Evolutionary conservation across 2,113 vertebrate species (phyloP), one percentile per base, ranked within the genome.

Genomic region (Rhagologus leucostigma): DNA sequence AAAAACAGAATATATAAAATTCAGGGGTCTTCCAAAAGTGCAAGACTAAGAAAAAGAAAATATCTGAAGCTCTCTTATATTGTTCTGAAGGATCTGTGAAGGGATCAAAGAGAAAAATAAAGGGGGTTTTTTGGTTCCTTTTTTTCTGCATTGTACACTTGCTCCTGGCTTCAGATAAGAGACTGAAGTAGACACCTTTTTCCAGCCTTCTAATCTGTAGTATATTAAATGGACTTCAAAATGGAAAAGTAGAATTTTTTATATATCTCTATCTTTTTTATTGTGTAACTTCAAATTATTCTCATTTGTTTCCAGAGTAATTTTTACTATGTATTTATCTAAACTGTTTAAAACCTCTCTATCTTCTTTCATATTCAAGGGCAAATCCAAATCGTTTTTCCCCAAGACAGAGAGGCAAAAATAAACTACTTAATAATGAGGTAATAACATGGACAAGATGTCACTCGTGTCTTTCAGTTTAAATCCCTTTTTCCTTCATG

Each of bases 41-140:
- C 70, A 92, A 75, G 75, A 69, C 83, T 75, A 65, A 79, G 50
- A 57, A 82, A 91, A 83, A 91, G 46, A 93, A 83, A 92, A 69
- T 53, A 84, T 60, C 79, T 80, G 59, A 94, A 86, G 35, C 55
- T 93, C 14, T 92, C 37, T 78, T 84, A 46, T 29, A 77, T 85
- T 81, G n/a, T 92, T 88, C 90, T 67, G 76, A 93, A 90, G 55
- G 42, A 81, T 70, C 70, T 4, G 1, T 75, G 64, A 32, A 95
- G 11, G 30, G 63, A 96, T 97, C 94, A 96, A 96, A 97, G 83
- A 65, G 75, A 33, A 67, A 64, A 53, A 79, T 74, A 73, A 71
- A 64, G 56, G 42, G 46, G 42, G 33, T 69, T 35, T 39, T 59
- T 87, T 85, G 50, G 8, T 50, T 76, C 53, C 12, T n/a, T 93